Conservation (phyloP, 2,113 vertebrate genomes). For the Aix galericulata region DNA sequence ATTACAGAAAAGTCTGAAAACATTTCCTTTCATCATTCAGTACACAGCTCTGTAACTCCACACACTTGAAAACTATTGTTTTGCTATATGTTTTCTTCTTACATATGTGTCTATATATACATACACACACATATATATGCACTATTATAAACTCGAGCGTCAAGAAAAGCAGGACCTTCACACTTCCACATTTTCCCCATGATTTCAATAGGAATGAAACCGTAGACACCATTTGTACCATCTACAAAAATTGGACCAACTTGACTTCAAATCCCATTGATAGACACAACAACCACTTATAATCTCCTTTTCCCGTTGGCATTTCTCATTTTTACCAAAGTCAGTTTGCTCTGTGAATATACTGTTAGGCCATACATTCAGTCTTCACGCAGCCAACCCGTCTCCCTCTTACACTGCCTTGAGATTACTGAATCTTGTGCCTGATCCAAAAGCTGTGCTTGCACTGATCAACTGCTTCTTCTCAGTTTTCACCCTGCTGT, state of each 20-base stretch:
- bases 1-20: slow-evolving; percentile 57
- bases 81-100: slow-evolving; percentile 41
- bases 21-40: slow-evolving; percentile 22
- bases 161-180: slow-evolving; percentile 47
- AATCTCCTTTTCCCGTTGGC: neutral
- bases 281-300: neutral
- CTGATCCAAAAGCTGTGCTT: neutral
- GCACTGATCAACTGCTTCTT: neutral
- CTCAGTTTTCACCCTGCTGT: neutral
- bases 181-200: neutral
- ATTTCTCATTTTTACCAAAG: neutral
- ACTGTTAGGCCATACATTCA: neutral
- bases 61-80: slow-evolving; percentile 41
- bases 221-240: neutral
- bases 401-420: neutral
- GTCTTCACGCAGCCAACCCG: neutral
- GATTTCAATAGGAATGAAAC: slow-evolving; percentile 20
- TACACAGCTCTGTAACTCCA: slow-evolving; percentile 46
- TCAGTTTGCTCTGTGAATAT: neutral
- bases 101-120: slow-evolving; percentile 54
- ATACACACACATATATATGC: slow-evolving; percentile 50
- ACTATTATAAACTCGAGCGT: slow-evolving; percentile 32
- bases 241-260: neutral
- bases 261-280: neutral
- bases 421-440: neutral